Evolutionary conservation across 1,140 invertebrate genomes (phyloP).

Genomic region (Doryteuthis pealeii): DNA sequence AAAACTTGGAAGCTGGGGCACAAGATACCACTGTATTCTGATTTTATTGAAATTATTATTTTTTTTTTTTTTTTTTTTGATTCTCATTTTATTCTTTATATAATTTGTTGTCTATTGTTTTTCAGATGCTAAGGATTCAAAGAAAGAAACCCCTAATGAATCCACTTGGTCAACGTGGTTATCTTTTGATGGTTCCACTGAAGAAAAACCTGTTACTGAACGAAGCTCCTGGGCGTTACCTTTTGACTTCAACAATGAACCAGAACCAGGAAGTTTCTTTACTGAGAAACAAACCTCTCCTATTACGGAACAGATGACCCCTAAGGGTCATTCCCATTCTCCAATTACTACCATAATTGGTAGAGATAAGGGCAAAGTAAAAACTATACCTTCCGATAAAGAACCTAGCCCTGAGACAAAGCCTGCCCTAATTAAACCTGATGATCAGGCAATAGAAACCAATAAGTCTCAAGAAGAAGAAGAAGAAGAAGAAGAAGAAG

Average conservation of each 20-base stretch:
- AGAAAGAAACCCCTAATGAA: neutral
- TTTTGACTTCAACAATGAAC: neutral
- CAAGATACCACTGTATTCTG: too few species aligned
- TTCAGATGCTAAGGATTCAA: too few species aligned
- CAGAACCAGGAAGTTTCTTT: neutral
- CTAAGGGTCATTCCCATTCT: neutral
- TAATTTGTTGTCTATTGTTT: too few species aligned
- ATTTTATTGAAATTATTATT: too few species aligned
- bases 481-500: too few species aligned
- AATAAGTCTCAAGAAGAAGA: too few species aligned
- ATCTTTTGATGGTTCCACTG: neutral
- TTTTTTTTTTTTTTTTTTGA: too few species aligned
- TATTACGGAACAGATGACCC: neutral
- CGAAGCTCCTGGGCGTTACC: conserved; percentile 1
- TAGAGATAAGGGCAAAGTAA: neutral
- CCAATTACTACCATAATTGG: neutral
- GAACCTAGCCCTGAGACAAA: neutral
- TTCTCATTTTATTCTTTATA: too few species aligned
- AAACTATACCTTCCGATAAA: neutral
- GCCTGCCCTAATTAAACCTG: too few species aligned
- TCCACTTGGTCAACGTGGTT: neutral
- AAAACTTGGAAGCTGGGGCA: too few species aligned
- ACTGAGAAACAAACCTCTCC: neutral
- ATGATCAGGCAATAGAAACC: too few species aligned
- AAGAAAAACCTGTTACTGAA: neutral